phyloP scores from a whole-genome alignment of 2,797 vertebrate species.

The Mus minutoides region DNA sequence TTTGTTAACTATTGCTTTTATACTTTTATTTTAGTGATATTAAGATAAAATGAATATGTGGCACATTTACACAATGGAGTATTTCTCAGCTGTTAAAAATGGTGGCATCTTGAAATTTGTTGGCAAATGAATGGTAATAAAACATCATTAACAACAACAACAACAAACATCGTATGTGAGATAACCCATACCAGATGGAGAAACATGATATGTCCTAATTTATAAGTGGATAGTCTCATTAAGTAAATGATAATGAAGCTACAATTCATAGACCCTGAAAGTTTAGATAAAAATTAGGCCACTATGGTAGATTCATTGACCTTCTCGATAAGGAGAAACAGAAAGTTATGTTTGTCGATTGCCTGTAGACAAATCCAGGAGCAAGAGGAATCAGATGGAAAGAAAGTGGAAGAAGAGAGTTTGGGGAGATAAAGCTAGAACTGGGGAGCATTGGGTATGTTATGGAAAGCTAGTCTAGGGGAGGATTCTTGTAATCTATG shows the following conservation, averaged over 20 bases:
- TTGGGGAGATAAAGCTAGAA: too few species aligned
- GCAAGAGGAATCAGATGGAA: too few species aligned
- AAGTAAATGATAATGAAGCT: background rate
- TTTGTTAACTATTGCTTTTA: background rate
- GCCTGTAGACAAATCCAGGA: too few species aligned
- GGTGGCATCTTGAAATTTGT: background rate
- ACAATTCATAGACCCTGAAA: background rate
- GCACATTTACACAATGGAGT: background rate
- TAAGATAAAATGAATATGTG: background rate
- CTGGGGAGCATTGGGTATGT: too few species aligned
- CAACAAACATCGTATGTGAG: background rate
- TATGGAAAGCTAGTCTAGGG: too few species aligned
- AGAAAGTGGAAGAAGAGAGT: too few species aligned
- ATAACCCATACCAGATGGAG: background rate
- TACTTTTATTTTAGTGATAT: background rate
- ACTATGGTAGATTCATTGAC: too few species aligned
- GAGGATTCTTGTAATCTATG: too few species aligned
- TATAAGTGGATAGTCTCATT: background rate
- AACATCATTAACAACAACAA: background rate
- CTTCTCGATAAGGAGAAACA: too few species aligned
- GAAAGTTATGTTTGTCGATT: too few species aligned
- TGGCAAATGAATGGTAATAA: background rate
- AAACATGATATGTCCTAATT: background rate
- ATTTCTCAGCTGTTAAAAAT: background rate
- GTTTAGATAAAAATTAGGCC: background rate